phyloP scores from a whole-genome alignment of 2,888 invertebrate species.

The Cosmorhoe ocellata region DNA sequence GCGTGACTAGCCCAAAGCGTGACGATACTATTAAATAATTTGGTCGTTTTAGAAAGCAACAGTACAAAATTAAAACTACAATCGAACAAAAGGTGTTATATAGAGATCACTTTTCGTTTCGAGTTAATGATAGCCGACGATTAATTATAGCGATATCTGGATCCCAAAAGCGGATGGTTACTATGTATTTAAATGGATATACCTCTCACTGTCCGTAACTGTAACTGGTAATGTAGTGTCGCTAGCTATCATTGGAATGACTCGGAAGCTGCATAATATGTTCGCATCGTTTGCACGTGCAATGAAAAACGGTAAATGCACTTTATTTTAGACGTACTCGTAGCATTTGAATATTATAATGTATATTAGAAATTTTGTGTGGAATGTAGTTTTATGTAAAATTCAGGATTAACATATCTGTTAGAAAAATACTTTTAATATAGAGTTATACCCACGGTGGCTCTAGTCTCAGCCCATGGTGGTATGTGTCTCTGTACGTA shows the following conservation, averaged over 20 bases:
- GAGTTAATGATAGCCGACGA: slow-evolving; percentile 55
- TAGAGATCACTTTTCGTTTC: slow-evolving; percentile 64
- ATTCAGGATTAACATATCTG: no score
- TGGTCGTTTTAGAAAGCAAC: slow-evolving; percentile 58
- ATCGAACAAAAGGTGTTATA: slow-evolving; percentile 45
- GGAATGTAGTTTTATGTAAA: no score
- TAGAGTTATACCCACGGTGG: no score
- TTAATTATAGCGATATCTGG: slow-evolving; percentile 51
- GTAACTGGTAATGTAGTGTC: slow-evolving; percentile 49
- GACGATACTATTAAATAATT: slow-evolving; percentile 29
- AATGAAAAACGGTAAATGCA: slow-evolving; percentile 30
- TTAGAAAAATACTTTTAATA: no score
- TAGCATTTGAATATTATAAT: no score
- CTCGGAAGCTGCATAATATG: slow-evolving; percentile 45
- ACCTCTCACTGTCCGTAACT: slow-evolving; percentile 59
- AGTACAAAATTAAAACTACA: slow-evolving; percentile 50
- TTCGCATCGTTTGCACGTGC: slow-evolving; percentile 42
- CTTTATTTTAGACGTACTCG: slow-evolving; percentile 4
- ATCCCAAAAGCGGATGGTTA: slow-evolving; percentile 54
- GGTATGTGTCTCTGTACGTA: slow-evolving; percentile 4
- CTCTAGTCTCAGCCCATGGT: no score
- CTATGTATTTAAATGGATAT: slow-evolving; percentile 57
- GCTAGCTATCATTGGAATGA: slow-evolving; percentile 42
- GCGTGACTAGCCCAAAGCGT: slow-evolving; percentile 30
- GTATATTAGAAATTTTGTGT: no score